Evolutionary conservation across 2,888 invertebrate genomes (phyloP), one percentile per base, ranked within the genome.

Genomic region (Dicyrtoma fusca): DNA sequence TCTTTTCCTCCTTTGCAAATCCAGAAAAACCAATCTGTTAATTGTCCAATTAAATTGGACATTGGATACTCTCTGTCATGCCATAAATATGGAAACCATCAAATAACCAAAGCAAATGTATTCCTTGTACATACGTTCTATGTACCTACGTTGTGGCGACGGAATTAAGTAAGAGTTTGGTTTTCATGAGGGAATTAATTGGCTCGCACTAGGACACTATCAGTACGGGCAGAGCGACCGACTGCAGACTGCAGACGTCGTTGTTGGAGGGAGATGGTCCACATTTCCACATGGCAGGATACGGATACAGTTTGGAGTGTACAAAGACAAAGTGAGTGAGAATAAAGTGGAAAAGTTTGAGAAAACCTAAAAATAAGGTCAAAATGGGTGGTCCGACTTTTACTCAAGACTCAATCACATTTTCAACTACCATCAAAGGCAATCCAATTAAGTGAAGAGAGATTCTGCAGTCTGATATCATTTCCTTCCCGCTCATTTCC

Each of bases 371-470:
- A 73, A 73, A 73, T 70, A 73, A 73, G 73, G 73, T 73, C 73
- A 73, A 73, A 70, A 70, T 73, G 73, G 73, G 73, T 73, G 73
- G 73, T 73, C 73, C 73, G 64, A 59, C 42, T 61, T 51, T 73
- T 57, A 17, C 68, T 21, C 66, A 66, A 34, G 66, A 42, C 62
- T 42, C 69, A 66, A 73, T 73, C 73, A 73, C 73, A 73, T 73
- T 73, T 73, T 51, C 73, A 65, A 73, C 69, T 69, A 59, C 69
- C 69, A 73, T 69, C 69, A 73, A 73, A 73, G 73, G 73, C 73
- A 73, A 73, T 73, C 73, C 73, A 73, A 73, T 73, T 73, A 73
- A 73, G 73, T 49, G 70, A 53, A 66, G 69, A 73, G 73, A 73
- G 73, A 73, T 73, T 73, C 70, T 62, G 70, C 66, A 73, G 73